These are phyloP conservation scores for Hesperophylax magnus DNA, from an alignment of 1,140 invertebrate genomes.

Conservation along the genomic window DNA sequence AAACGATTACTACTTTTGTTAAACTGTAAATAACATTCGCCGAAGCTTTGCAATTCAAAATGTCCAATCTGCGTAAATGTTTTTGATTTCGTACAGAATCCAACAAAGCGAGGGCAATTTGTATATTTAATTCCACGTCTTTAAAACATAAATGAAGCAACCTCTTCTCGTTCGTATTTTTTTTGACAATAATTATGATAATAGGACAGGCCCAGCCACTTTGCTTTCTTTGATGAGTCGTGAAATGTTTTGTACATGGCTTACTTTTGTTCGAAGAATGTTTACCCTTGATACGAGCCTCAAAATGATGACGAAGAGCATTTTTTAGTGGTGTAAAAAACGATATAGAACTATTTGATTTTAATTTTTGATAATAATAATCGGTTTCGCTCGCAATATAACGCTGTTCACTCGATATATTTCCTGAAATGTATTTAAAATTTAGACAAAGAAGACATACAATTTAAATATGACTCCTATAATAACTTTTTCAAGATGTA, in stretches of 20 bases:
- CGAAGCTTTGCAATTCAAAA: constrained; percentile 18
- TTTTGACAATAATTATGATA: neutral
- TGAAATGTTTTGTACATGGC: neutral
- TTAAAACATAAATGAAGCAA: constrained; percentile 10
- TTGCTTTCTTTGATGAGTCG: neutral
- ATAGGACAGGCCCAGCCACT: neutral
- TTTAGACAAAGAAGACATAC: too few relatives aligned
- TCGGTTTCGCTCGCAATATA: too few relatives aligned
- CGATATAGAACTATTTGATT: neutral
- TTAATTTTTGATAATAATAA: too few relatives aligned
- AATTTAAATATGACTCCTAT: too few relatives aligned
- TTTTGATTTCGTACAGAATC: constrained; percentile 13
- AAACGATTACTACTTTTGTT: constrained; percentile 5
- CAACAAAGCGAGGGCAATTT: constrained; percentile 9
- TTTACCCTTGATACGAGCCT: neutral
- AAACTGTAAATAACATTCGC: constrained; percentile 8
- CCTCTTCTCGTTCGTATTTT: neutral
- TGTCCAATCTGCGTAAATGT: neutral
- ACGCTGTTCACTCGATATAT: too few relatives aligned
- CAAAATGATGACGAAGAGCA: neutral
- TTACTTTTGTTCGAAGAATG: neutral
- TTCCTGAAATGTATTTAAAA: too few relatives aligned
- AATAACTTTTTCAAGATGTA: too few relatives aligned
- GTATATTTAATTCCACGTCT: constrained; percentile 20
- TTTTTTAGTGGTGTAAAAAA: neutral